Evolutionary conservation across 2,888 invertebrate genomes (phyloP), one percentile per base, ranked within the genome.

Genomic region (Drosophila hamatofila): DNA sequence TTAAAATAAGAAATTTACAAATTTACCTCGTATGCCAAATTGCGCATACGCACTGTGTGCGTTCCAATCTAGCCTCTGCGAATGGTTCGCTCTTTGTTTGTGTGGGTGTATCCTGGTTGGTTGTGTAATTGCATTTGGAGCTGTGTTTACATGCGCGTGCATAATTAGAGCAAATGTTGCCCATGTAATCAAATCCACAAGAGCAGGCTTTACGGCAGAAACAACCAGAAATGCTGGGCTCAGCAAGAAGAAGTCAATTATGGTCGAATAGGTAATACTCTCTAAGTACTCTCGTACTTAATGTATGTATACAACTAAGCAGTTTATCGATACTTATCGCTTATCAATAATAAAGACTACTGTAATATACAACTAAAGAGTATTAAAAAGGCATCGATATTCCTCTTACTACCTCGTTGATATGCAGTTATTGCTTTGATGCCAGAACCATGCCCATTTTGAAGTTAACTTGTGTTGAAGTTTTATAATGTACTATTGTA

Each of bases 101-200:
- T 48, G 25, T 41, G 56, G 56, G 25, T 9, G 41, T 39, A 18
- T 51, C 30, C 67, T 44, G 44, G 42, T 62, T 23, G 49, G 63
- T 68, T 68, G 65, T 85, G 83, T 83, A 83, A 88, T 83, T 83
- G 88, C 83, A 83, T 88, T 86, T 86, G 66, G 48, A 51, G 59
- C 72, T 73, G 80, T 83, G 81, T 86, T 84, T 87, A 84, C 87
- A 89, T 87, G 87, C 83, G 88, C 89, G 89, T 84, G 84, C 87
- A 87, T 87, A 84, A 84, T 89, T 84, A 87, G 75, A 83, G 80
- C 72, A 81, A 81, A 89, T 87, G 87, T 77, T 87, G 87, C 77
- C 69, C 89, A 60, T 89, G 77, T 84, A 83, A 89, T 84, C 89
- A 87, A 89, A 89, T 84, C 81, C 81, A 71, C 69, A 37, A 46